phyloP scores from a whole-genome alignment of 2,888 invertebrate species.

The Drosophila mercatorum region DNA sequence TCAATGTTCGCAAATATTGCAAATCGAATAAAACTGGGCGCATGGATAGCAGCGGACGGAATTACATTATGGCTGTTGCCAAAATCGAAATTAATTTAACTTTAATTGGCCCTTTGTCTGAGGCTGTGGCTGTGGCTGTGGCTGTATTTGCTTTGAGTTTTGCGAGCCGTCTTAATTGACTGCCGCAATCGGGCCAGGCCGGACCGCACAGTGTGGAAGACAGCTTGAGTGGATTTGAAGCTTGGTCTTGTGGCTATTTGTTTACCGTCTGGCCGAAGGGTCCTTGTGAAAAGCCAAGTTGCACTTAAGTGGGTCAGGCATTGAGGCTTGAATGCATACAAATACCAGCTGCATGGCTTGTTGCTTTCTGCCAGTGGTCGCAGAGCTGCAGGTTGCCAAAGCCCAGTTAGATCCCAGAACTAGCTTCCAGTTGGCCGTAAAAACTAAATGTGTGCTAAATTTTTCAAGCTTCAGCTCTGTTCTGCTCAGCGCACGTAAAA shows the following conservation, averaged over 20 bases:
- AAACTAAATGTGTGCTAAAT: conserved; percentile 68
- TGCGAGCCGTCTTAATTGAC: conserved; percentile 37
- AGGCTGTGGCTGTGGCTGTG: not conserved
- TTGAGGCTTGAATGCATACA: conserved; percentile 61
- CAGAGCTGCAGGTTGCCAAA: conserved; percentile 2
- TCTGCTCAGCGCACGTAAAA: conserved; percentile 57
- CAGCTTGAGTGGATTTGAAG: conserved; percentile 32
- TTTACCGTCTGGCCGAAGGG: conserved; percentile 38
- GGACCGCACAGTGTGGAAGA: conserved; percentile 10
- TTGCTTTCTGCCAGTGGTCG: not conserved
- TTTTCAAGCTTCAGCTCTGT: conserved; percentile 56
- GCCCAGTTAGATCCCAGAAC: conserved; percentile 21
- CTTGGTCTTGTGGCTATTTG: conserved; percentile 33
- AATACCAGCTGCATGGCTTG: conserved; percentile 32
- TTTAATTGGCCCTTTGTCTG: conserved; percentile 60
- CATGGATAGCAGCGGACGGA: not conserved
- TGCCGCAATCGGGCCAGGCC: conserved; percentile 43
- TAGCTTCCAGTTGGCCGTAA: conserved; percentile 47
- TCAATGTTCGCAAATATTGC: conserved; percentile 56
- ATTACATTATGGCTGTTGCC: conserved; percentile 38
- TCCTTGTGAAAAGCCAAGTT: conserved; percentile 35
- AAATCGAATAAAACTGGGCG: not conserved
- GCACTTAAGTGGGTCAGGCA: conserved; percentile 65
- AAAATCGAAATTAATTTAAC: conserved; percentile 68
- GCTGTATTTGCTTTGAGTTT: conserved; percentile 47